phyloP scores from a whole-genome alignment of 2,888 invertebrate genomes.

The Pseudococcus longispinus region DNA sequence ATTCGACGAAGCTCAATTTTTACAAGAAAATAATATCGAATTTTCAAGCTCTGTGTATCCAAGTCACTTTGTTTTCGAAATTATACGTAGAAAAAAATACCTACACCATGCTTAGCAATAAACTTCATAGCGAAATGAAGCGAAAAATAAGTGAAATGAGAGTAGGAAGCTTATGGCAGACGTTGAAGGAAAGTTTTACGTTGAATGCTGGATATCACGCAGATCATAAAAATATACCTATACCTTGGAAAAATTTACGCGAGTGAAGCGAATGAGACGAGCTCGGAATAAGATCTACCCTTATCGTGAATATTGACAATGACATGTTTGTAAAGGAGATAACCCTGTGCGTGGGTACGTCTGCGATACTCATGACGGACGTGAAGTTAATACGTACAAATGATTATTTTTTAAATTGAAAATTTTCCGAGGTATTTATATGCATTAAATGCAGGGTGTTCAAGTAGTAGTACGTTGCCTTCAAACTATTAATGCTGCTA shows the following conservation, averaged over 20 bases:
- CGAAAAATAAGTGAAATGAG: background rate
- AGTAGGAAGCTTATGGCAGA: background rate
- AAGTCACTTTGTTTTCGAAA: no score
- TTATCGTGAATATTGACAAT: background rate
- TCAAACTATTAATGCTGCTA: no score
- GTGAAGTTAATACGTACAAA: background rate
- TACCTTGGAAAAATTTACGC: background rate
- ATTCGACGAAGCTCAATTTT: no score
- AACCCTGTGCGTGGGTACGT: background rate
- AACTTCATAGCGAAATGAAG: background rate
- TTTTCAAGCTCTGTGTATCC: no score
- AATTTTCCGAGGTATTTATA: background rate
- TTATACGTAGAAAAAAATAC: no score
- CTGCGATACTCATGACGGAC: background rate
- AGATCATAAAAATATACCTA: background rate
- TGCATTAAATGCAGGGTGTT: no score
- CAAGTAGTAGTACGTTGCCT: background rate
- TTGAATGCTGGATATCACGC: background rate
- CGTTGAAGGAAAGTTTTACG: background rate
- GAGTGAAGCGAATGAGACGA: background rate
- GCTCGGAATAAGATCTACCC: background rate
- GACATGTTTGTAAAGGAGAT: background rate
- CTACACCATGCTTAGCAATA: background rate
- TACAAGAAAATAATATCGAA: no score
- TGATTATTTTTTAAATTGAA: constrained; percentile 39